These are phyloP conservation scores for Penaeus indicus DNA, from an alignment of 1,140 invertebrate species.

Conservation along the genomic window DNA sequence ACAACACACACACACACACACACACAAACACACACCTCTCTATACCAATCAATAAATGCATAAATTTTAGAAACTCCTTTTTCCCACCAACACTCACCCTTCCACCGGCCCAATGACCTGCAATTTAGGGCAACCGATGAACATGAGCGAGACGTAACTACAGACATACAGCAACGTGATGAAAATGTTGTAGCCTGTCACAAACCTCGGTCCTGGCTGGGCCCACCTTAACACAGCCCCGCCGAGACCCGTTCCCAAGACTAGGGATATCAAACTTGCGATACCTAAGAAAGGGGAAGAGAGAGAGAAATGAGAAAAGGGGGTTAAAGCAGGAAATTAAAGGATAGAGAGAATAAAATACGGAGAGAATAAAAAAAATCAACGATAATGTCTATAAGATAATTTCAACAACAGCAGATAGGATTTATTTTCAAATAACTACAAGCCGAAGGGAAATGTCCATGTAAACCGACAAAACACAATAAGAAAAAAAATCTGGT, in stretches of 20 bases:
- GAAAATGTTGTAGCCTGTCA: conserved; percentile 44
- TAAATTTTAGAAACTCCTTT: not conserved
- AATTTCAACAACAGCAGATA: too few relatives aligned
- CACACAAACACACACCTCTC: not conserved
- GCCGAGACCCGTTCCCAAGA: not conserved
- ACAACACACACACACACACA: too few relatives aligned
- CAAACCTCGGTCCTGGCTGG: conserved; percentile 14
- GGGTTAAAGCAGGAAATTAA: not conserved
- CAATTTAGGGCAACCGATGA: conserved; percentile 19
- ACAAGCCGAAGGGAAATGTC: too few relatives aligned
- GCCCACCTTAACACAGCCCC: conserved; percentile 29
- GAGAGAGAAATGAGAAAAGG: not conserved
- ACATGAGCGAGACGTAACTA: conserved; percentile 33
- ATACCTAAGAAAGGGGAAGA: not conserved
- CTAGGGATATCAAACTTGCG: conserved; percentile 11
- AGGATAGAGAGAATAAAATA: not conserved
- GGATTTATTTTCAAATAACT: too few relatives aligned
- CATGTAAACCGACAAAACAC: too few relatives aligned
- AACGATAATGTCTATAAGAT: too few relatives aligned
- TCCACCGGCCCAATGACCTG: conserved; percentile 4
- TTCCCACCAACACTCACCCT: not conserved
- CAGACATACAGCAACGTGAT: not conserved
- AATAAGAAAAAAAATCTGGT: too few relatives aligned
- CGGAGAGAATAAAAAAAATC: too few relatives aligned
- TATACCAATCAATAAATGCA: not conserved